Evolutionary conservation across 1,140 invertebrate genomes (phyloP).

Genomic region (Drosophila pectinifera): DNA sequence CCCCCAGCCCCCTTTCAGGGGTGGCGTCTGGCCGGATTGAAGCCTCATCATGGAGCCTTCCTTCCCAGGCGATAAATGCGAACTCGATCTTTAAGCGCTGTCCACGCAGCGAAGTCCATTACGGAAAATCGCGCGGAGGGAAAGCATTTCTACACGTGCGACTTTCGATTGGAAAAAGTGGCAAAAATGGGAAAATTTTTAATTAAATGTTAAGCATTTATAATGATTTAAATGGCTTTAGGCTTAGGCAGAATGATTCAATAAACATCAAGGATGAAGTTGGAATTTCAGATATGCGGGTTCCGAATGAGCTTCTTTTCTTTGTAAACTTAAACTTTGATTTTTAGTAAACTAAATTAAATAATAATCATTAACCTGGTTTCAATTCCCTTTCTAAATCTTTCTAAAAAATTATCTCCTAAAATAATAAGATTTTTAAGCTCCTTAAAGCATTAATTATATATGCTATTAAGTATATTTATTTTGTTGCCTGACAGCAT

Average conservation of each 20-base stretch:
- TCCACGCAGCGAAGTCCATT: constrained; percentile 45
- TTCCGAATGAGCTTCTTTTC: too few species aligned
- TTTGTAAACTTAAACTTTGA: too few species aligned
- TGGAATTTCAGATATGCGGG: too few species aligned
- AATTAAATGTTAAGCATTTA: constrained; percentile 27
- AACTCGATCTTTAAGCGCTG: constrained; percentile 47
- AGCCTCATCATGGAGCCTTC: constrained; percentile 50
- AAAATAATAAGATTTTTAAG: too few species aligned
- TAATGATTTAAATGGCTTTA: background rate
- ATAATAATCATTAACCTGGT: too few species aligned
- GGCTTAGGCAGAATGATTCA: background rate
- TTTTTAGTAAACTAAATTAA: too few species aligned
- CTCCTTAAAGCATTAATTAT: too few species aligned
- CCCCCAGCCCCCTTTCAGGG: constrained; percentile 17
- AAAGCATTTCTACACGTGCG: constrained; percentile 34
- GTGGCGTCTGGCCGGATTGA: constrained; percentile 50
- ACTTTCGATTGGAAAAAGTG: constrained; percentile 26
- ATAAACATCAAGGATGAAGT: background rate
- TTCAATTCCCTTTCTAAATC: too few species aligned
- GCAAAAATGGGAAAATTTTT: constrained; percentile 15
- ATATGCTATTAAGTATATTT: background rate
- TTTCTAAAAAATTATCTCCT: too few species aligned
- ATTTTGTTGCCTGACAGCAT: background rate
- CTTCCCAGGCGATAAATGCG: constrained; percentile 26
- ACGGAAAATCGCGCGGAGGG: background rate